Conservation (phyloP, 2,888 invertebrate genomes). For the Cepaea hortensis region DNA sequence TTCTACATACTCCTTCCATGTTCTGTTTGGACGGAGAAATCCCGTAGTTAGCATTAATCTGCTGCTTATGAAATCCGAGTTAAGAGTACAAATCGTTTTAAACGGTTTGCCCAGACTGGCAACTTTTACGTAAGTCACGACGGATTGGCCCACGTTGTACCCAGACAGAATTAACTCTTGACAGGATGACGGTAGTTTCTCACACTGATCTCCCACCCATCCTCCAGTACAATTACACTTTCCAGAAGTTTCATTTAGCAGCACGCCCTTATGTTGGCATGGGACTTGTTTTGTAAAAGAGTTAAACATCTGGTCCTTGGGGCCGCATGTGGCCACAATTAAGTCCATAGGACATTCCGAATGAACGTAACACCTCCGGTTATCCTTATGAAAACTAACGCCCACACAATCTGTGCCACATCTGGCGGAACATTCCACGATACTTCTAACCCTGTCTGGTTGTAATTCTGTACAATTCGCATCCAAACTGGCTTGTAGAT, state of each 20-base stretch:
- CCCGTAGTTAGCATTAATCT: slow-evolving; percentile 2
- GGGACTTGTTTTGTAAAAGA: background rate
- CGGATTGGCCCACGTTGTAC: background rate
- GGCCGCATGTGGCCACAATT: background rate
- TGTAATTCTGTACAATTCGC: background rate
- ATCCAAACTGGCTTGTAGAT: background rate
- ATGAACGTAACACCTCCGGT: background rate
- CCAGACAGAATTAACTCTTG: background rate
- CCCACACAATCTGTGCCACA: background rate
- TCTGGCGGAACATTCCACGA: background rate
- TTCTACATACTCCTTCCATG: background rate
- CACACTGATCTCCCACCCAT: slow-evolving; percentile 3
- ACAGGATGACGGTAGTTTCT: background rate
- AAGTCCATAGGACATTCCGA: background rate
- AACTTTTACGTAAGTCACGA: background rate
- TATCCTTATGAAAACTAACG: background rate
- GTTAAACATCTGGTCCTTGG: background rate
- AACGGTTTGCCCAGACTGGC: background rate
- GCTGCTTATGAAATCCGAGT: background rate
- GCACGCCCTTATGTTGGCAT: background rate
- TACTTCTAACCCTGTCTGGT: background rate
- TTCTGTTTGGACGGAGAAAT: background rate
- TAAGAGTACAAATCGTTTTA: background rate
- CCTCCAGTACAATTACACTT: background rate
- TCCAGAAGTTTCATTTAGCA: background rate